phyloP scores from a whole-genome alignment of 1,140 invertebrate genomes.

The Oedothorax gibbosus region DNA sequence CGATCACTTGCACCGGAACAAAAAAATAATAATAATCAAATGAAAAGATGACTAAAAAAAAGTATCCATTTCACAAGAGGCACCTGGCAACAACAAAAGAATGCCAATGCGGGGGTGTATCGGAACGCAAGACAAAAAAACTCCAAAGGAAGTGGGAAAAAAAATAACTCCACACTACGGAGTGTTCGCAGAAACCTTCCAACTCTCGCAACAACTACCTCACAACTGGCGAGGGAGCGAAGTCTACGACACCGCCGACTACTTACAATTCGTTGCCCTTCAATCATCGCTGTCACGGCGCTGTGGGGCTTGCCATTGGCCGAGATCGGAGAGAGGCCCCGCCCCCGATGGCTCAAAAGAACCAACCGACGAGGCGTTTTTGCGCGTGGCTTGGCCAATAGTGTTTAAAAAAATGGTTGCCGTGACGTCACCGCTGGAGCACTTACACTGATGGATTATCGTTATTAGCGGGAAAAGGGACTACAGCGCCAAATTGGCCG shows the following conservation, averaged over 20 bases:
- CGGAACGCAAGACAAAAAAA: constrained; percentile 33
- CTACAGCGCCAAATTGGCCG: constrained; percentile 38
- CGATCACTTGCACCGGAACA: too few species aligned
- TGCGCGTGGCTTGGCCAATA: constrained; percentile 48
- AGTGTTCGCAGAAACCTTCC: constrained; percentile 6
- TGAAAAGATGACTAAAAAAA: too few species aligned
- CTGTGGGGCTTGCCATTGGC: constrained; percentile 33
- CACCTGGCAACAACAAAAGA: too few species aligned
- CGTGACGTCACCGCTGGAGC: constrained; percentile 54
- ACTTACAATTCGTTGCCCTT: constrained; percentile 60
- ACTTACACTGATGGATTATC: constrained; percentile 62
- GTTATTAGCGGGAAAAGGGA: constrained; percentile 46
- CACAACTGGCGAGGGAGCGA: constrained; percentile 31
- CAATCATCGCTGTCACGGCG: constrained; percentile 58
- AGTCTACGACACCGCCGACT: constrained; percentile 43
- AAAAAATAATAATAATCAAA: too few species aligned
- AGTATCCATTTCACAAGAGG: not conserved
- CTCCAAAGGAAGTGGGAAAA: not conserved
- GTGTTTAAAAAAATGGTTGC: constrained; percentile 44
- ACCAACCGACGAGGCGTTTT: constrained; percentile 57
- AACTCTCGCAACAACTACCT: constrained; percentile 27
- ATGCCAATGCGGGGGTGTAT: not conserved
- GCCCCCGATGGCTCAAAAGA: constrained; percentile 42
- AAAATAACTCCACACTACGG: constrained; percentile 15
- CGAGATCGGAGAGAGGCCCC: not conserved